A percentile compares a stretch with the other conserved stretches of the same genome.
These are phyloP conservation scores for Archivesica marissinica DNA, from an alignment of 1,140 invertebrate species.

Conservation along the genomic window DNA sequence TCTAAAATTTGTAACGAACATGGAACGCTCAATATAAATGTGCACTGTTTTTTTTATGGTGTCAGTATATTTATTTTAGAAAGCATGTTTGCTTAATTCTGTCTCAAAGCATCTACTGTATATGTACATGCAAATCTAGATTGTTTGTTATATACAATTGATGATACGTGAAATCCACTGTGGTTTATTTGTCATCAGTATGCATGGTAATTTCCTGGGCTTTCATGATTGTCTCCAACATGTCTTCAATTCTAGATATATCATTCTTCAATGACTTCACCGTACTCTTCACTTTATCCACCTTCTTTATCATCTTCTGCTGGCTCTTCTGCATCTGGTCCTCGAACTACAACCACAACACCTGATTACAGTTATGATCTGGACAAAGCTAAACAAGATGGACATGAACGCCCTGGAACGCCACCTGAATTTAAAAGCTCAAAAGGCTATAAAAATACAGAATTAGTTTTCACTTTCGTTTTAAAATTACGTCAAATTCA, in stretches of 20 bases:
- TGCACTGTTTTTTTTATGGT: too few relatives aligned
- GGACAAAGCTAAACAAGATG: neutral
- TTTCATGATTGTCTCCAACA: slow-evolving; percentile 44
- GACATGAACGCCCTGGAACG: too few relatives aligned
- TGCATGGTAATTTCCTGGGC: slow-evolving; percentile 26
- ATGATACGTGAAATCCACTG: too few relatives aligned
- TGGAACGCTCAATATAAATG: too few relatives aligned
- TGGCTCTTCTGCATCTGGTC: slow-evolving; percentile 59
- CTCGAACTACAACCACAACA: slow-evolving; percentile 37
- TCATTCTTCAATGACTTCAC: slow-evolving; percentile 34
- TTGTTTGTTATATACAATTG: too few relatives aligned
- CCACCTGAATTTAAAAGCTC: neutral
- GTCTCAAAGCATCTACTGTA: too few relatives aligned
- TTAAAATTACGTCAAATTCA: too few relatives aligned
- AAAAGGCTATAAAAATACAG: neutral
- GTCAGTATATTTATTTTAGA: too few relatives aligned
- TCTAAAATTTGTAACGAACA: too few relatives aligned
- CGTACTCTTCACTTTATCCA: slow-evolving; percentile 46
- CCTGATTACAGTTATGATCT: neutral
- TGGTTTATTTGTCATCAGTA: slow-evolving; percentile 16
- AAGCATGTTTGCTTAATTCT: too few relatives aligned
- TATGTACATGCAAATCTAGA: too few relatives aligned
- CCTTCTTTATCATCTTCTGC: slow-evolving; percentile 44
- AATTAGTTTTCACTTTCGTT: neutral
- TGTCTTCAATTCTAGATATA: slow-evolving; percentile 33